A percentile compares a stretch with the other conserved stretches of the same genome.
Conservation (phyloP, 1,140 invertebrate genomes). For the Pogonus chalceus region DNA sequence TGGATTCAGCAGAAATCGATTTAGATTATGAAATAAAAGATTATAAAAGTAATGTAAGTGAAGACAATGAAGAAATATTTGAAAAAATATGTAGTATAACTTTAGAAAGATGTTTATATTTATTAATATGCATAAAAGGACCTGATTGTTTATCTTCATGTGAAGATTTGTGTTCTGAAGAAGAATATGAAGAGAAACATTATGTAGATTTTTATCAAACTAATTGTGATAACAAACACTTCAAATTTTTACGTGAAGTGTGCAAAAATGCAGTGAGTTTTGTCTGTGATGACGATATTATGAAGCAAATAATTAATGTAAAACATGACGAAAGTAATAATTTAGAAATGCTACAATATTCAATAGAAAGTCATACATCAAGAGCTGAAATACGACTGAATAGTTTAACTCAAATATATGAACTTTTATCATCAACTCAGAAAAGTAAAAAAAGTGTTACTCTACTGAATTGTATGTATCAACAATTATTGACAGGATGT, state of each 20-base stretch:
- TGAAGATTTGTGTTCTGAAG: slow-evolving; percentile 23
- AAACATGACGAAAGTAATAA: slow-evolving; percentile 19
- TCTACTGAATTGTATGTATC: slow-evolving; percentile 37
- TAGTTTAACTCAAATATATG: slow-evolving; percentile 38
- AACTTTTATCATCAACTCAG: slow-evolving; percentile 33
- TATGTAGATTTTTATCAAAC: slow-evolving; percentile 29
- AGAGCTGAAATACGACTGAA: slow-evolving; percentile 40
- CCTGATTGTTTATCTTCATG: neutral
- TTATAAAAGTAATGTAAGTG: neutral
- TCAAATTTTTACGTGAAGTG: slow-evolving; percentile 18
- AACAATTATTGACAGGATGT: slow-evolving; percentile 48
- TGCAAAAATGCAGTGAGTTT: slow-evolving; percentile 22
- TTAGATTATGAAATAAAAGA: neutral
- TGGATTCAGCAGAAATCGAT: neutral
- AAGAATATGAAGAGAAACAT: slow-evolving; percentile 29
- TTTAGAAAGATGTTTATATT: slow-evolving; percentile 25
- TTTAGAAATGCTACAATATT: slow-evolving; percentile 20
- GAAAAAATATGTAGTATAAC: slow-evolving; percentile 9
- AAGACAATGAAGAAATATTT: neutral
- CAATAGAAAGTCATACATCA: slow-evolving; percentile 37
- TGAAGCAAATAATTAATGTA: slow-evolving; percentile 16
- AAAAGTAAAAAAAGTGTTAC: slow-evolving; percentile 21
- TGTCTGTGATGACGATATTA: slow-evolving; percentile 27
- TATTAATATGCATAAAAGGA: slow-evolving; percentile 29
- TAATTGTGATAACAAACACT: slow-evolving; percentile 9